Evolutionary conservation across 1,140 invertebrate genomes (phyloP), one percentile per base, ranked within the genome.

Genomic region (Anastrepha ludens): DNA sequence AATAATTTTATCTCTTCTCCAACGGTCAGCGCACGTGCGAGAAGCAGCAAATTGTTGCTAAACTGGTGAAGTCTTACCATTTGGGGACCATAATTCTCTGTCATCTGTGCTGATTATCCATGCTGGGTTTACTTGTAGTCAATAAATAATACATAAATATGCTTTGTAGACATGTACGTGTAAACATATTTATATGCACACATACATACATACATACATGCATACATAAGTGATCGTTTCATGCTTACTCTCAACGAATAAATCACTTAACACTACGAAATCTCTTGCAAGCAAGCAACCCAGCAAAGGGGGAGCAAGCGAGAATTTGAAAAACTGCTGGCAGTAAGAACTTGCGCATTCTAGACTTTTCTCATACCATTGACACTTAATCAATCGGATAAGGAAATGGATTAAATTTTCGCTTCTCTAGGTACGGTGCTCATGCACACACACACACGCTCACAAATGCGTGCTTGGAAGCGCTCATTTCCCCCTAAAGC

Each of bases 321-420:
- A 41, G 7, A 67, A 13, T 20, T 20, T 13, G 3, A 67, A 67
- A 67, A 67, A 60, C 17, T 39, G 39, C 65, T 8, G 20, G n/a
- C n/a, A 67, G 29, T 74, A 74, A 74, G 70, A 41, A 74, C 70
- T 74, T 50, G 70, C 44, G 2, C 70, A 17, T 11, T 11, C 13
- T 17, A n/a, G 41, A 47, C 41, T 74, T 74, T 74, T 47, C 15
- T 74, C 70, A 74, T 74, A 74, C 41, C 70, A 47, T 74, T 74
- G 44, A 44, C 70, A 74, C 70, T 74, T 74, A 47, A 74, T 74
- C 70, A 74, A 74, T 74, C 70, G 70, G 70, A 74, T 74, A 74
- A 74, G 70, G 11, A 74, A 74, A n/a, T 50, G 70, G 70, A 74
- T 74, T 74, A 74, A 74, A 74, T 74, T 74, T 41, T 74, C 70